Conservation (phyloP, 2,113 vertebrate species). For the Chunga burmeisteri region DNA sequence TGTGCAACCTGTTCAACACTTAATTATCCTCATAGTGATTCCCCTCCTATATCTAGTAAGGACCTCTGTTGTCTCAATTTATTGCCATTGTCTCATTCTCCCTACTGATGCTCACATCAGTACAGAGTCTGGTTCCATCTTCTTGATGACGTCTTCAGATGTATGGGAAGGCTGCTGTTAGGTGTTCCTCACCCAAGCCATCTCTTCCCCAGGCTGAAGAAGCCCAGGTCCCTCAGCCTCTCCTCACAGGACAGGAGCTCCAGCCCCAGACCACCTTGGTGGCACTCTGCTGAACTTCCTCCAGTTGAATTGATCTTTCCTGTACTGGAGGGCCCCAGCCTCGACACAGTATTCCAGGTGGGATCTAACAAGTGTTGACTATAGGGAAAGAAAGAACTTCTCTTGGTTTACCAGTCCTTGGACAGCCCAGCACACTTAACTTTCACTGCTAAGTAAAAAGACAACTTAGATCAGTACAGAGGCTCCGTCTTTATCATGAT, state of each 20-base stretch:
- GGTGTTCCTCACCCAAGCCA: not conserved
- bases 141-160: rapidly evolving
- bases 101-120: not conserved
- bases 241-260: not conserved
- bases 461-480: not conserved
- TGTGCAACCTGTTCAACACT: not conserved
- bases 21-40: not conserved
- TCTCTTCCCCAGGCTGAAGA: not conserved
- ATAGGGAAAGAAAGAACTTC: not conserved
- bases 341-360: not conserved
- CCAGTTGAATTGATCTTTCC: not conserved
- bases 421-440: not conserved
- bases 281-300: not conserved
- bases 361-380: not conserved
- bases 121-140: not conserved
- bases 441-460: not conserved
- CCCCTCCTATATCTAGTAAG: not conserved
- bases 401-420: not conserved
- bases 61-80: not conserved
- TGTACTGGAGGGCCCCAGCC: not conserved
- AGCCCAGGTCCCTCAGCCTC: not conserved
- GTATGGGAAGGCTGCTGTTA: not conserved
- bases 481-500: not conserved
- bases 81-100: not conserved
- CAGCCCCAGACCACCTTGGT: not conserved